Base-by-base conservation (phyloP, 2,113 vertebrate species). In the Etheostoma spectabile region DNA sequence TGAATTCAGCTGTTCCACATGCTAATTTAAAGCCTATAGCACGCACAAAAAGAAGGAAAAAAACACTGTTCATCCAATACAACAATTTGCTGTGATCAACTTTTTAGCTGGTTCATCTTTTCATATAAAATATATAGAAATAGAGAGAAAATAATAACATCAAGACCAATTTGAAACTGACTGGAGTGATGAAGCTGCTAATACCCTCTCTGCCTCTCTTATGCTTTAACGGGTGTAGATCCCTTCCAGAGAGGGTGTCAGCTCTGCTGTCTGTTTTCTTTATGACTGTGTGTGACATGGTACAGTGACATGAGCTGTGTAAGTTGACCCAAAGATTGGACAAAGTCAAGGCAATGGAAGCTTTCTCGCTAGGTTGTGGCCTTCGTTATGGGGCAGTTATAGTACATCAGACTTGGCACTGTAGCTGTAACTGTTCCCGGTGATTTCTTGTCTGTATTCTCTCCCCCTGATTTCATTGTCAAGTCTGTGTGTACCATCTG, bases 401-500 rank as follows among this genome's bases (percentile, higher is more conserved):
- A 56, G 35, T 10, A 27, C 61, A 79, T 83, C 72, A 48, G 69
- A 67, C 74, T 2, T 22, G 1, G 30, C 3, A 6, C 60, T n/a
- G 60, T 53, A 21, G 38, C 72, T 77, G 30, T 45, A 49, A 51
- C 59, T 64, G 62, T 71, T 83, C 38, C 45, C 11, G 35, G 53
- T 80, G 73, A 57, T 48, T 71, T 78, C 68, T 79, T 83, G 73
- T 61, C 72, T 80, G 53, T 66, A 6, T 76, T 56, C 49, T 71
- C 30, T 63, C 74, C 60, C 62, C 12, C 33, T 72, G 10, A 59
- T 75, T 71, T 68, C 59, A 79, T 57, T 63, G 69, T 66, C 49
- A 24, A 30, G 24, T 70, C 42, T 82, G 63, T 74, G 18, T 75
- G 66, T 64, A 61, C 82, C 89, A 88, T 89, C 82, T 92, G 81